Conservation (phyloP, 2,113 vertebrate species). For the Antechinus flavipes region DNA sequence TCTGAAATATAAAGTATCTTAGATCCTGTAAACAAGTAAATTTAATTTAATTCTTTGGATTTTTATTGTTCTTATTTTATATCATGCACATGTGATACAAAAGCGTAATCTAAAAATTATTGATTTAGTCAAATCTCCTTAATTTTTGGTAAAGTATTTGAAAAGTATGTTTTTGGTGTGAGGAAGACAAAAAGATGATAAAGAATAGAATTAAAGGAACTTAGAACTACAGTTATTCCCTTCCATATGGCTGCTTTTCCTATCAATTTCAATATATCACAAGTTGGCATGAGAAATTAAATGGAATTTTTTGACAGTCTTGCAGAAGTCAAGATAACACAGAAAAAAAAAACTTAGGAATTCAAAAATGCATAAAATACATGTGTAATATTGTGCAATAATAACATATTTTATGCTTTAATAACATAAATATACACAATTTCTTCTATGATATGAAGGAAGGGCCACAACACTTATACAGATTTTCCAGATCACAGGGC, state of each 20-base stretch:
- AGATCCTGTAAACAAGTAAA: not conserved
- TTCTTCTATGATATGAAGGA: not conserved
- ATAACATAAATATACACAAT: too few species aligned
- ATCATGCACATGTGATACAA: not conserved
- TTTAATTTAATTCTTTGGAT: not conserved
- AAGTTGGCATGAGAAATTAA: not conserved
- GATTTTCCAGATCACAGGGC: not conserved
- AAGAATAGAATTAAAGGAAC: not conserved
- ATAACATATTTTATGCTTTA: too few species aligned
- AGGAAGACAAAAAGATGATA: not conserved
- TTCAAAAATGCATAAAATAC: not conserved
- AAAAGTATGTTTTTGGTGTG: not conserved
- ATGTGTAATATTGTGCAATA: not conserved
- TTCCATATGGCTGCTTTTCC: not conserved
- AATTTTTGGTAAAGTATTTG: not conserved
- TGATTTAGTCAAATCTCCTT: too few species aligned
- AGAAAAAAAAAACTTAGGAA: not conserved
- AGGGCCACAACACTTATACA: not conserved
- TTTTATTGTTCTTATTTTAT: not conserved
- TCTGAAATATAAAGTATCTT: constrained; percentile 35
- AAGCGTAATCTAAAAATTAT: not conserved
- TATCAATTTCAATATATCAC: not conserved
- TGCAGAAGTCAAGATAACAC: not conserved
- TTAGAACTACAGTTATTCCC: not conserved
- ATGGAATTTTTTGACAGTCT: not conserved